Percentiles rank a stretch among this genome's conserved stretches.
These are phyloP conservation scores for Anguilla megastoma DNA, from an alignment of 2,797 vertebrate genomes.

Conservation along the genomic window DNA sequence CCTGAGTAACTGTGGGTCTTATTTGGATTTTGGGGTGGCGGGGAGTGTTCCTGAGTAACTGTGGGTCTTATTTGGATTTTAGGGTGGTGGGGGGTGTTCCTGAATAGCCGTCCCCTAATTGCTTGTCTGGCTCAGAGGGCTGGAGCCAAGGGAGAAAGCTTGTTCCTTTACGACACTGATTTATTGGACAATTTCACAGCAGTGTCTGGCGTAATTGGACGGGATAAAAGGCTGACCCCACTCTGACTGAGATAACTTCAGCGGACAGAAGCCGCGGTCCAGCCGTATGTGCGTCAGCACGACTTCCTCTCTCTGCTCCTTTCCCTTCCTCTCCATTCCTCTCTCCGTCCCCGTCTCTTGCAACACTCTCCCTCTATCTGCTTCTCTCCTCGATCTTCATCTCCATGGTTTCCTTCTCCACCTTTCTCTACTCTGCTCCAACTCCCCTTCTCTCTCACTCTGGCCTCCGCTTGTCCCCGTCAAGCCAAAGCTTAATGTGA, in stretches of 20 bases:
- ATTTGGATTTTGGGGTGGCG: neutral
- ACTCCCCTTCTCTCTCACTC: neutral
- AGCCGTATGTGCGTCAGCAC: constrained; percentile 17
- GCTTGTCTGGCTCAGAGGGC: constrained; percentile 46
- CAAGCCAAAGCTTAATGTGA: constrained; percentile 4
- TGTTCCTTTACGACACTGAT: constrained; percentile 71
- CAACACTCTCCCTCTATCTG: neutral
- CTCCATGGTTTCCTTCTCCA: constrained; percentile 26
- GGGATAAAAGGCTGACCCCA: constrained; percentile 78
- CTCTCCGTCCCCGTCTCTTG: constrained; percentile 10
- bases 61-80: constrained; percentile 7
- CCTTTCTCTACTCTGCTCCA: constrained; percentile 30
- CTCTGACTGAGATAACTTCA: constrained; percentile 65
- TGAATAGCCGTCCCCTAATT: constrained; percentile 43
- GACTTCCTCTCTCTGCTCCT: constrained; percentile 11
- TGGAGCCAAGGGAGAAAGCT: constrained; percentile 49
- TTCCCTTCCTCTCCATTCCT: constrained; percentile 22
- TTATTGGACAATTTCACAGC: constrained; percentile 80
- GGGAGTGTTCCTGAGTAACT: neutral
- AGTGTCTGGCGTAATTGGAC: constrained; percentile 75
- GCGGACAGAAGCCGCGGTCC: constrained; percentile 49
- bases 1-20: constrained; percentile 10
- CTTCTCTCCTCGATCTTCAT: neutral
- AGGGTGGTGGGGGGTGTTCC: neutral
- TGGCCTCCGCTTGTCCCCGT: neutral